A percentile compares a stretch with the other conserved stretches of the same genome.
phyloP scores from a whole-genome alignment of 2,888 invertebrate species.

The Hyposoter dolosus region DNA sequence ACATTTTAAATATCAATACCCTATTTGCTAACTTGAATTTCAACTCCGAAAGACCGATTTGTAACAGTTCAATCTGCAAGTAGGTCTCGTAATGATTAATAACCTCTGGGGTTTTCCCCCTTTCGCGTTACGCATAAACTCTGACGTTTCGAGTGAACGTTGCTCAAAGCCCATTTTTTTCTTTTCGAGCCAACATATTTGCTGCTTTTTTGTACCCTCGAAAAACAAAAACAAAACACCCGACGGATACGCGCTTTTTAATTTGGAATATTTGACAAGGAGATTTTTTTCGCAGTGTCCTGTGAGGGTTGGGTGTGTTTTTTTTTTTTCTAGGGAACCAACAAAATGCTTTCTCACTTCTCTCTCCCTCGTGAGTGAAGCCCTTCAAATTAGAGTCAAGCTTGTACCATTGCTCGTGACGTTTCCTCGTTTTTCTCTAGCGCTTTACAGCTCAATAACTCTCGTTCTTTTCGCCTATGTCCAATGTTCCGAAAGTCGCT shows the following conservation, averaged over 20 bases:
- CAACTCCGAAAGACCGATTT: neutral
- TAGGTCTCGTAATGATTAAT: conserved; percentile 8
- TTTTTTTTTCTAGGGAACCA: neutral
- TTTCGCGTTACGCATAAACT: neutral
- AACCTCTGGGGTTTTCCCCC: neutral
- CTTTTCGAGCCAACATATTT: conserved; percentile 5
- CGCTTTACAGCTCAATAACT: conserved; percentile 36
- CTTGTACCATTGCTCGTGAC: conserved; percentile 42
- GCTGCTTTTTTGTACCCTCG: conserved; percentile 67
- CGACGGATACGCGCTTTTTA: conserved; percentile 66
- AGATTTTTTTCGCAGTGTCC: conserved; percentile 3
- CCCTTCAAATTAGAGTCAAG: conserved; percentile 74
- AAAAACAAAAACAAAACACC: conserved; percentile 18
- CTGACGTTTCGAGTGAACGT: neutral
- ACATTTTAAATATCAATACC: neutral
- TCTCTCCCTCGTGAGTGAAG: conserved; percentile 42
- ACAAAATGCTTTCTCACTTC: conserved; percentile 1
- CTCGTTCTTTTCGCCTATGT: conserved; percentile 31
- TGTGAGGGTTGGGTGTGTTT: neutral
- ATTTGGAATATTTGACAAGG: conserved; percentile 55
- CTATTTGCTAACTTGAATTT: neutral
- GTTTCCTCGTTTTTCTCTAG: conserved; percentile 55
- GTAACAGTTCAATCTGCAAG: neutral
- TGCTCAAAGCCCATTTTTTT: neutral
- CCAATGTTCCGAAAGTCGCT: conserved; percentile 21